Percentiles rank a stretch among this genome's conserved stretches.
Evolutionary conservation across 2,113 vertebrate species (phyloP).

Genomic region (Alethe castanea): DNA sequence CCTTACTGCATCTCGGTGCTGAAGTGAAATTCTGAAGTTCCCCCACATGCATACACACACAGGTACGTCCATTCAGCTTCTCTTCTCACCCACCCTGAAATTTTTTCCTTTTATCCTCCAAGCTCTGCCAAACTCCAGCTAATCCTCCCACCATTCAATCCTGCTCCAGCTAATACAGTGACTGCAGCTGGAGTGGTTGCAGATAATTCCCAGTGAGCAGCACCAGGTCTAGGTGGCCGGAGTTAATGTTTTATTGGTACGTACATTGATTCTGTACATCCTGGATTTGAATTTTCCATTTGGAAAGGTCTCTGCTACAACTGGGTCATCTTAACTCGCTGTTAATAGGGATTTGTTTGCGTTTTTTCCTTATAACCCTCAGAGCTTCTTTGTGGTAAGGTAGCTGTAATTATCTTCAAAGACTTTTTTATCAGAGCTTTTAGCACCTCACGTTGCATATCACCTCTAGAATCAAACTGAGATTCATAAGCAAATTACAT

Average conservation of each 20-base stretch:
- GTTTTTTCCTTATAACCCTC: conserved; percentile 36
- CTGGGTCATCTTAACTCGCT: not conserved
- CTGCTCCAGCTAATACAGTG: not conserved
- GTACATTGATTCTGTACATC: not conserved
- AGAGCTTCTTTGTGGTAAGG: conserved; percentile 43
- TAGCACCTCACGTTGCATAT: not conserved
- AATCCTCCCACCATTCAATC: not conserved
- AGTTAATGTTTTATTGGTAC: conserved; percentile 15
- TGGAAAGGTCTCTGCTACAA: conserved; percentile 6
- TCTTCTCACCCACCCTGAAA: not conserved
- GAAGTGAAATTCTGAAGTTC: not conserved
- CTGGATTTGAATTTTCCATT: conserved; percentile 12
- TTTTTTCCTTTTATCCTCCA: not conserved
- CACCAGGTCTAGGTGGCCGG: not conserved
- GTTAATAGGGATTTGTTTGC: not conserved
- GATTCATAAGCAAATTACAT: conserved; percentile 44
- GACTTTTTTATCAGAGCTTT: conserved; percentile 60
- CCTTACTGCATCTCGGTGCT: not conserved
- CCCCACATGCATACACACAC: not conserved
- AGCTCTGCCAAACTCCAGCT: conserved; percentile 3
- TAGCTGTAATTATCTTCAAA: conserved; percentile 67
- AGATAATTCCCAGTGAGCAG: not conserved
- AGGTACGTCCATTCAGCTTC: not conserved
- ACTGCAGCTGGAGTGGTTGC: not conserved
- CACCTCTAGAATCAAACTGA: not conserved